Evolutionary conservation across 2,888 invertebrate species (phyloP).

Genomic region (Heliconius hortense): DNA sequence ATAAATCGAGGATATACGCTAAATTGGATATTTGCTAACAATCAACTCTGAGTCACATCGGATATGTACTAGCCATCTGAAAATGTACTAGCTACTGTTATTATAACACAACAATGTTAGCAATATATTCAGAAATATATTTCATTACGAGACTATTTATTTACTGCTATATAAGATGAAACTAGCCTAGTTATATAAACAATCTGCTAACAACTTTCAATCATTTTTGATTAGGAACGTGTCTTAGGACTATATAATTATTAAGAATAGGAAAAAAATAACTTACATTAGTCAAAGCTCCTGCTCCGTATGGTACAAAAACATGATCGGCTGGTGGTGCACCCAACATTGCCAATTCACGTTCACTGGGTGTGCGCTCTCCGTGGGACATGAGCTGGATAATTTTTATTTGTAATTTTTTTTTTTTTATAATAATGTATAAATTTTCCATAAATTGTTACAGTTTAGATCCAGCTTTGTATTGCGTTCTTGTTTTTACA

Average conservation of each 20-base stretch:
- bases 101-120: not conserved
- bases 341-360: slow-evolving; percentile 81
- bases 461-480: not conserved
- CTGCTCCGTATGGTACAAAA: slow-evolving; percentile 85
- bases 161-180: not conserved
- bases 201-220: not conserved
- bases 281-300: slow-evolving; percentile 85
- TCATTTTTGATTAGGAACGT: not conserved
- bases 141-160: not conserved
- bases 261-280: not conserved
- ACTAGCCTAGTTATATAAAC: not conserved
- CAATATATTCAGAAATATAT: not conserved
- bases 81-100: not conserved
- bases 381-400: slow-evolving; percentile 86
- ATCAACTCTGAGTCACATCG: slow-evolving; percentile 47
- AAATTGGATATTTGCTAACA: slow-evolving; percentile 60
- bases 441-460: not conserved
- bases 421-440: too few relatives aligned
- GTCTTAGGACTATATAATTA: too few relatives aligned
- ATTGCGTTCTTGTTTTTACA: not conserved
- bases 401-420: slow-evolving; percentile 8
- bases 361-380: slow-evolving; percentile 85
- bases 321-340: slow-evolving; percentile 82
- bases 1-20: slow-evolving; percentile 70
- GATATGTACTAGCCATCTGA: not conserved